A percentile compares a stretch with the other conserved stretches of the same genome.
Conservation (phyloP, 2,797 vertebrate genomes). For the Meriones psammophilus region DNA sequence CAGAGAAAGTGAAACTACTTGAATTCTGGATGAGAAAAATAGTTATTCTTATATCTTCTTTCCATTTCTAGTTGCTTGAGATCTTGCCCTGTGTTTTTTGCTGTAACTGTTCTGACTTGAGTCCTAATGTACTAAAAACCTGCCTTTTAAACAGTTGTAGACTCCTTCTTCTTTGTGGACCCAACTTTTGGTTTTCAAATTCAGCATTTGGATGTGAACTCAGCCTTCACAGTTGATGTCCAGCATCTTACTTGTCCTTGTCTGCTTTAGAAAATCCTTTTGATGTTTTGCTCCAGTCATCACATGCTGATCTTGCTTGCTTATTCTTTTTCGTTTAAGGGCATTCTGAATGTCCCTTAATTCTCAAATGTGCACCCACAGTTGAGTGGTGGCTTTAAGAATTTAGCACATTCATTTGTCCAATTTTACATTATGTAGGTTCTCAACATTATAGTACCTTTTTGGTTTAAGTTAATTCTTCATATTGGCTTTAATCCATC, state of each 20-base stretch:
- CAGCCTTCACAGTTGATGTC: not conserved
- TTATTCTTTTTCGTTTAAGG: not conserved
- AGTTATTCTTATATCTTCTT: not conserved
- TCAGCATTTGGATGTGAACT: not conserved
- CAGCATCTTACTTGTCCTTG: not conserved
- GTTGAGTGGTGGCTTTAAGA: not conserved
- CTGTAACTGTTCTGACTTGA: not conserved
- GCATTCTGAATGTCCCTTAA: not conserved
- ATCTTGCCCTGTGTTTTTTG: not conserved
- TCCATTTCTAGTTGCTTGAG: not conserved
- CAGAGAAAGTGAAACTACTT: not conserved
- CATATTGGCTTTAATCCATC: not conserved
- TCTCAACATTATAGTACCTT: not conserved
- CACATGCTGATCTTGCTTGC: not conserved
- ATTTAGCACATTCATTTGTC: not conserved
- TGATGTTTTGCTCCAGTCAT: not conserved
- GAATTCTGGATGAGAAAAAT: not conserved
- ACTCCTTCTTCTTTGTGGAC: not conserved
- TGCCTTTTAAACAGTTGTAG: not conserved
- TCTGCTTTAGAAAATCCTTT: not conserved
- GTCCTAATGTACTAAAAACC: not conserved
- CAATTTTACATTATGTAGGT: not conserved
- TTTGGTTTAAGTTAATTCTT: not conserved
- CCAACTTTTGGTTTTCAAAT: not conserved
- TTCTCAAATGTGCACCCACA: not conserved